Evolutionary conservation across 2,113 vertebrate genomes (phyloP).

Genomic region (Diadophis punctatus): DNA sequence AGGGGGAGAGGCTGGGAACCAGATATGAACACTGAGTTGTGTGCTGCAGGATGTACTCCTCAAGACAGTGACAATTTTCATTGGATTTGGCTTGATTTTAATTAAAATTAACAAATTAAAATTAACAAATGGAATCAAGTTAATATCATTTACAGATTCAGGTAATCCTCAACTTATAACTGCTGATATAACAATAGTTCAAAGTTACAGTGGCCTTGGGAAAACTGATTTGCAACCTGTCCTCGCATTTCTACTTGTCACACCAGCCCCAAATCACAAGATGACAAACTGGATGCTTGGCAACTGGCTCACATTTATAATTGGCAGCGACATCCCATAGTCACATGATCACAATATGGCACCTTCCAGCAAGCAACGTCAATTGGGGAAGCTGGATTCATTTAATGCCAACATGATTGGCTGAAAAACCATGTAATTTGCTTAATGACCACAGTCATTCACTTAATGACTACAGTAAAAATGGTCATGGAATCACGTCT

Average conservation of each 20-base stretch:
- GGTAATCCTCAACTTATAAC: background rate
- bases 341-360: background rate
- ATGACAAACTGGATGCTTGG: background rate
- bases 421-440: background rate
- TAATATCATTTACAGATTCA: background rate
- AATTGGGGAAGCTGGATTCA: background rate
- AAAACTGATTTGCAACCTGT: background rate
- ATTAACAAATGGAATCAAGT: background rate
- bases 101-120: background rate
- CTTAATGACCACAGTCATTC: background rate
- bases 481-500: background rate
- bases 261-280: background rate
- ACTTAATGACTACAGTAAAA: background rate
- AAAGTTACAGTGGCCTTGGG: background rate
- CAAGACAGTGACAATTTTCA: background rate
- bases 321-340: background rate
- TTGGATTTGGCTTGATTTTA: background rate
- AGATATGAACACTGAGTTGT: background rate
- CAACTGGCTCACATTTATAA: background rate
- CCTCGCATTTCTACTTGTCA: background rate
- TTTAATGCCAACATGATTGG: background rate
- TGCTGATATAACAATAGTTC: background rate
- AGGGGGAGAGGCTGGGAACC: background rate
- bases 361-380: background rate
- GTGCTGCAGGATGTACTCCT: background rate